Conservation (phyloP, 2,113 vertebrate genomes). For the Strix uralensis region DNA sequence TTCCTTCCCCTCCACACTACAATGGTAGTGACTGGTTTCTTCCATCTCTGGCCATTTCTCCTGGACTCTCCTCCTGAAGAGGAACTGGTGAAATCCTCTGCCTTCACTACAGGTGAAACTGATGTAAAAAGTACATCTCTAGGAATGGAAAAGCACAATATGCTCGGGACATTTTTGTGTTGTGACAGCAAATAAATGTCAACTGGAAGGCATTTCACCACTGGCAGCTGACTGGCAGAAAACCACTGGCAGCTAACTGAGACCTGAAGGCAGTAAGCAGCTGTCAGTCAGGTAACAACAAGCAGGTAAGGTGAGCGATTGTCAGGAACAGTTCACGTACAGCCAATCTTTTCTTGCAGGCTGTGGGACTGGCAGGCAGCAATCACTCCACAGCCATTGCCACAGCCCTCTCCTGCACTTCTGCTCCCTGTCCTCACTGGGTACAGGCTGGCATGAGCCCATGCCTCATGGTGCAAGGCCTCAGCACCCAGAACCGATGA, state of each 20-base stretch:
- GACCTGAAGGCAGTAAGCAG: not conserved
- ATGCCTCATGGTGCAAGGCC: not conserved
- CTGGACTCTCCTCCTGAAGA: not conserved
- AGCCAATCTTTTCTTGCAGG: not conserved
- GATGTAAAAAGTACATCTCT: not conserved
- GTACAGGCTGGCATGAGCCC: not conserved
- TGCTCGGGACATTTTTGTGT: not conserved
- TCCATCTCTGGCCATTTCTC: not conserved
- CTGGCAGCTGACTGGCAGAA: not conserved
- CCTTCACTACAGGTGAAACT: not conserved
- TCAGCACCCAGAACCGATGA: fast-evolving
- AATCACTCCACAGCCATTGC: not conserved
- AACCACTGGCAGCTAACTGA: not conserved
- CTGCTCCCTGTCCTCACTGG: not conserved
- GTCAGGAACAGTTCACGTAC: not conserved
- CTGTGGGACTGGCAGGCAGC: not conserved
- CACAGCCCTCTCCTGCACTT: not conserved
- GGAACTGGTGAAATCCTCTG: not conserved
- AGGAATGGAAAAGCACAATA: not conserved
- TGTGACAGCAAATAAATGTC: not conserved
- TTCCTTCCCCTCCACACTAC: not conserved
- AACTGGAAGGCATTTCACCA: not conserved
- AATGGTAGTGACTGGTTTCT: not conserved
- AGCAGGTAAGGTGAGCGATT: not conserved
- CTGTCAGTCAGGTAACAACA: not conserved